phyloP scores from a whole-genome alignment of 1,140 invertebrate species.

The Leptopilina boulardi region DNA sequence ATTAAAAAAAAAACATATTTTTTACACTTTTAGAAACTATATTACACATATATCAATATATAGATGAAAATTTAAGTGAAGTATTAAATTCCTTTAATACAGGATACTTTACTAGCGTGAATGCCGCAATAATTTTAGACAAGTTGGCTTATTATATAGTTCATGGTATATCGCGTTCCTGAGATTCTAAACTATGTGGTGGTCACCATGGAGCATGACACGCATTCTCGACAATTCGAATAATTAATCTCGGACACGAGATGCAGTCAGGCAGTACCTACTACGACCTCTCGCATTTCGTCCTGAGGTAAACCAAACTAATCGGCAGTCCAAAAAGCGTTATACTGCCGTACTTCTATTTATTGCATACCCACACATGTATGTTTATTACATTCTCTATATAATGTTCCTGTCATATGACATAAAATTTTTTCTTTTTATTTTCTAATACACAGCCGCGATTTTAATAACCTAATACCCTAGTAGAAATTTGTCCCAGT shows the following conservation, averaged over 20 bases:
- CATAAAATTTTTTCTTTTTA: conserved; percentile 48
- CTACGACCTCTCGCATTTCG: conserved; percentile 23
- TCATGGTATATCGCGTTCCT: background rate
- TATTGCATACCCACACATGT: conserved; percentile 49
- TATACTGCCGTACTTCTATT: conserved; percentile 54
- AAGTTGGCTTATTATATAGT: conserved; percentile 1
- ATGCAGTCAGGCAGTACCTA: conserved; percentile 12
- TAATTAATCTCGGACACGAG: conserved; percentile 39
- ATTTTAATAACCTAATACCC: no score
- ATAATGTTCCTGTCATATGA: conserved; percentile 37
- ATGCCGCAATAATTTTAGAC: conserved; percentile 5
- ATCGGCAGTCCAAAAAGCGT: conserved; percentile 52
- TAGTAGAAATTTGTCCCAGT: no score
- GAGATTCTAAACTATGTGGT: conserved; percentile 24
- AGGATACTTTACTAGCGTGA: background rate
- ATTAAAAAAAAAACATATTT: no score
- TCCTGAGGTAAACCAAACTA: conserved; percentile 54
- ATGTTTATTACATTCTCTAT: conserved; percentile 55
- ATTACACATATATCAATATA: background rate
- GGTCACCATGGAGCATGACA: conserved; percentile 20
- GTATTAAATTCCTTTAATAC: background rate
- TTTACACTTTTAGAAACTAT: no score
- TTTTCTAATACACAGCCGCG: conserved; percentile 38
- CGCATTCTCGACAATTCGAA: conserved; percentile 40
- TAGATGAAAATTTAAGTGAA: background rate